phyloP scores from a whole-genome alignment of 2,797 vertebrate genomes.

The Rhynchonycteris naso region DNA sequence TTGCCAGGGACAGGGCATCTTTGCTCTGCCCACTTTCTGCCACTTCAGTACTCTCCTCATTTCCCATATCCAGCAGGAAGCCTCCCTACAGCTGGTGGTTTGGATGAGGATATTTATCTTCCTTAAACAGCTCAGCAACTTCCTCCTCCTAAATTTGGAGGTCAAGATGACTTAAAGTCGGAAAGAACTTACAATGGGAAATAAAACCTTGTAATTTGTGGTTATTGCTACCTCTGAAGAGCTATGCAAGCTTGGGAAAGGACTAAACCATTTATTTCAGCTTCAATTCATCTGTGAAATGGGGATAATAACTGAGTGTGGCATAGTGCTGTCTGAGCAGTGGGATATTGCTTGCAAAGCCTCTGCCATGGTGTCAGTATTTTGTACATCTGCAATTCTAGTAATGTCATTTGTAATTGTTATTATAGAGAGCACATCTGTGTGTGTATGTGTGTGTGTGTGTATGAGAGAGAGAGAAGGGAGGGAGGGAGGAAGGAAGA shows the following conservation, averaged over 20 bases:
- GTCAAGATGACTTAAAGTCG: not conserved
- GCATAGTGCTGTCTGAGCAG: not conserved
- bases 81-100: not conserved
- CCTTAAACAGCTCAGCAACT: conserved; percentile 5
- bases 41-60: not conserved
- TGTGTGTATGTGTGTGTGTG: not conserved
- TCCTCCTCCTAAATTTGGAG: conserved; percentile 22
- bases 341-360: not conserved
- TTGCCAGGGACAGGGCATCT: not conserved
- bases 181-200: not conserved
- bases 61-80: not conserved
- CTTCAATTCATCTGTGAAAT: not conserved
- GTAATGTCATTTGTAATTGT: not conserved
- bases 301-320: not conserved
- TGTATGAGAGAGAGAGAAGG: not conserved
- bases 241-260: not conserved
- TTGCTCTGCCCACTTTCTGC: not conserved
- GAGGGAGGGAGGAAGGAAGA: not conserved
- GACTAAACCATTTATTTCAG: not conserved
- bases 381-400: not conserved
- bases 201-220: not conserved
- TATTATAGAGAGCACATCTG: not conserved
- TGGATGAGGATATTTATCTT: conserved; percentile 48
- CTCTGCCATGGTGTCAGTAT: not conserved
- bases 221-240: conserved; percentile 21